These are phyloP conservation scores for Propithecus perrieri DNA, from an alignment of 2,797 vertebrate genomes.

Conservation along the genomic window DNA sequence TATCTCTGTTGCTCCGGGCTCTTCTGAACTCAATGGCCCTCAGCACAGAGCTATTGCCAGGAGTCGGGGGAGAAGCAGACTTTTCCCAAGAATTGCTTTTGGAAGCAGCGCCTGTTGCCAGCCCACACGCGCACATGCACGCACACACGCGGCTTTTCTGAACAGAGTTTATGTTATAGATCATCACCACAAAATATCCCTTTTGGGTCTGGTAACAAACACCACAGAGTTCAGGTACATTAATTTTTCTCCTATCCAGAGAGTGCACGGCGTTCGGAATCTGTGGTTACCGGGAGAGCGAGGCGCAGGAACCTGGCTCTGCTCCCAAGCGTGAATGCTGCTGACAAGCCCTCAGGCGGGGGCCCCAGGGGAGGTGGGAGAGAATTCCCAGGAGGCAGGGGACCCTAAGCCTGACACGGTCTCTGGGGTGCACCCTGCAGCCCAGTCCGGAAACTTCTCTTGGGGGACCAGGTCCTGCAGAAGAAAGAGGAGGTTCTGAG, in stretches of 20 bases:
- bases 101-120: background rate
- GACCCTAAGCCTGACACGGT: background rate
- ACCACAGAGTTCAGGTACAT: slow-evolving; percentile 31
- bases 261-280: background rate
- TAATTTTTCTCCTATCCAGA: slow-evolving; percentile 18
- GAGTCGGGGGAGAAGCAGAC: background rate
- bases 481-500: background rate
- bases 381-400: background rate
- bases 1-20: background rate
- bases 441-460: background rate
- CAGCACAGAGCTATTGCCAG: background rate
- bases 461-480: background rate
- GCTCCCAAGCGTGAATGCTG: background rate
- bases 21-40: background rate
- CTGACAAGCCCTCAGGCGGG: background rate
- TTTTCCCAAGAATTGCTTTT: slow-evolving; percentile 44
- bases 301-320: background rate
- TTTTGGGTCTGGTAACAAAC: background rate
- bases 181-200: background rate
- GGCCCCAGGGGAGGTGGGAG: background rate
- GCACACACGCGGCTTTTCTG: background rate
- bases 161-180: background rate
- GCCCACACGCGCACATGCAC: rapidly evolving
- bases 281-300: background rate
- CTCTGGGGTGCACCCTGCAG: background rate